phyloP scores from a whole-genome alignment of 2,888 invertebrate species.

The Hirtodrosophila duncani region DNA sequence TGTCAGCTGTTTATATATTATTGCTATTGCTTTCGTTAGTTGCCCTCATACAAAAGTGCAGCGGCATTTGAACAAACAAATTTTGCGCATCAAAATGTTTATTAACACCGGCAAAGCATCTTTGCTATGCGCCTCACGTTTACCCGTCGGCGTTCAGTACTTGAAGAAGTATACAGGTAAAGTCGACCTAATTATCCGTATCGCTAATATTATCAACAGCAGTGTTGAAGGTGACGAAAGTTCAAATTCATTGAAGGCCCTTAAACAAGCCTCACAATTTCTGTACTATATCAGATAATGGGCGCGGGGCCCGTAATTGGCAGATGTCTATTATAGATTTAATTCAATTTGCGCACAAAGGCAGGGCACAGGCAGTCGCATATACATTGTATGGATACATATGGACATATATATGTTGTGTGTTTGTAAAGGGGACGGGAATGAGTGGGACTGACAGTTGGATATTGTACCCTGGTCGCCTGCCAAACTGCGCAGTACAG shows the following conservation, averaged over 20 bases:
- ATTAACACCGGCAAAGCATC: constrained; percentile 25
- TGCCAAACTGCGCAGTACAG: constrained; percentile 43
- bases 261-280: not conserved
- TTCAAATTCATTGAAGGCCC: constrained; percentile 38
- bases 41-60: not conserved
- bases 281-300: constrained; percentile 13
- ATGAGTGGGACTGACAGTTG: constrained; percentile 5
- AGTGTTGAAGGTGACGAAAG: constrained; percentile 35
- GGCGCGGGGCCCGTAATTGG: not conserved
- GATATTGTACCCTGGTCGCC: constrained; percentile 27
- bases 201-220: not conserved
- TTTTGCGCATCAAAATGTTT: constrained; percentile 23
- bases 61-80: not conserved
- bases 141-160: constrained; percentile 19
- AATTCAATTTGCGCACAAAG: constrained; percentile 34
- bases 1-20: too few species aligned
- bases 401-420: not conserved
- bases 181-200: not conserved
- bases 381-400: not conserved
- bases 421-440: too few species aligned
- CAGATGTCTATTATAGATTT: constrained; percentile 13
- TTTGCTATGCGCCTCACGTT: constrained; percentile 24
- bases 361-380: not conserved
- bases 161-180: constrained; percentile 37
- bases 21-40: constrained; percentile 1